Evolutionary conservation across 1,140 invertebrate genomes (phyloP), one percentile per base, ranked within the genome.

Genomic region (Meloidogyne exigua): DNA sequence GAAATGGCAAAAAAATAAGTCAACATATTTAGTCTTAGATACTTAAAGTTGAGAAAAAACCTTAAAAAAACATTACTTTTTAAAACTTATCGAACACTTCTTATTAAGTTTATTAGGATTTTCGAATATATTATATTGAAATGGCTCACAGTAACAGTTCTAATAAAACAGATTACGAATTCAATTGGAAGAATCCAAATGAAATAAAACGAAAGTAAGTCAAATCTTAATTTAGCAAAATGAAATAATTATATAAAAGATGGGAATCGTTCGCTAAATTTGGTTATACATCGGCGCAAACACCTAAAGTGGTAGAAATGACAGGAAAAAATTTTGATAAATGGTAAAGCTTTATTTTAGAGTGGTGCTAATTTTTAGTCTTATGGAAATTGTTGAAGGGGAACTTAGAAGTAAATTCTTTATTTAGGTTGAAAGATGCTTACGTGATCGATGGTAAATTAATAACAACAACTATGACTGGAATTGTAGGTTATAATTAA

Each of bases 371-470:
- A 32, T 3, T 32, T 32, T 7, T 32, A 32, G 7, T 32, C 28
- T 7, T 32, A n/a, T n/a, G n/a, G n/a, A n/a, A n/a, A n/a, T 7
- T 2, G 28, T 32, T 32, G 28, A 68, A 68, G 32, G 32, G 1
- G 32, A 64, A 26, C 2, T 3, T 25, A 57, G 18, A n/a, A 62
- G 57, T 72, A 15, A 21, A 32, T n/a, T 23, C 23, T 42, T 25
- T n/a, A 49, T 72, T 44, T 72, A 73, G 71, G 94, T 93, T 95
- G 91, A 95, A 95, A 82, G 94, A 95, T 86, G 94, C 94, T 0
- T 92, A 92, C 85, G 92, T 95, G n/a, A 93, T 95, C 70, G 94
- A 95, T 81, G 92, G 91, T 0, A 94, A 94, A 88, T 93, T 92
- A 82, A 92, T 94, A 75, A 93, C 93, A 0, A 94, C 93, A 11